Percentiles rank a stretch among this genome's conserved stretches.
Evolutionary conservation across 1,140 invertebrate species (phyloP).

Genomic region (Drosophila lini): DNA sequence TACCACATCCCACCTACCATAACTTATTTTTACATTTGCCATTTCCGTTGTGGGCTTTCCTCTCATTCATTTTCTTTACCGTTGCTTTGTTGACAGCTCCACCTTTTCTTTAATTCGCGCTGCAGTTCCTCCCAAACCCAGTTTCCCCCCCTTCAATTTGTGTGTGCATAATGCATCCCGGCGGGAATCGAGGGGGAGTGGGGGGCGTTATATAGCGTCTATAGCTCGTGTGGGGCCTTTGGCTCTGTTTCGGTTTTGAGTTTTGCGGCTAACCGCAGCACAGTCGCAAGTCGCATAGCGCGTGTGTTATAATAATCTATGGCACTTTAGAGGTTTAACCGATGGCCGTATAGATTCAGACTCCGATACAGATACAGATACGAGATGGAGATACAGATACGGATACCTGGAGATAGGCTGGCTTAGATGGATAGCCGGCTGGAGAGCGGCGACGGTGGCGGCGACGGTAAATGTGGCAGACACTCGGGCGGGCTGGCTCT

Average conservation of each 20-base stretch:
- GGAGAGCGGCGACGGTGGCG: constrained; percentile 16
- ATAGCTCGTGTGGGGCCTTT: constrained; percentile 44
- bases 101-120: constrained; percentile 53
- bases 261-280: constrained; percentile 60
- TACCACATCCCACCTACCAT: constrained; percentile 46
- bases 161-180: constrained; percentile 35
- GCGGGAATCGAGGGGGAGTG: neutral
- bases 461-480: constrained; percentile 38
- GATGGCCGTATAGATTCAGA: constrained; percentile 47
- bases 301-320: constrained; percentile 66
- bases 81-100: constrained; percentile 53
- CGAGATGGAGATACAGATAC: constrained; percentile 26
- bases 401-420: constrained; percentile 31
- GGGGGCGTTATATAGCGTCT: constrained; percentile 2
- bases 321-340: constrained; percentile 66
- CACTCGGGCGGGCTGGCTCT: constrained; percentile 53
- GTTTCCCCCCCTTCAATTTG: constrained; percentile 10
- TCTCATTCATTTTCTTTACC: constrained; percentile 58
- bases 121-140: constrained; percentile 11
- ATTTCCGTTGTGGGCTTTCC: constrained; percentile 63
- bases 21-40: constrained; percentile 46
- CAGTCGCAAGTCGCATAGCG: constrained; percentile 45
- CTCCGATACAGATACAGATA: constrained; percentile 25
- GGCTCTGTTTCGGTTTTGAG: constrained; percentile 48
- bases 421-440: constrained; percentile 42